Evolutionary conservation across 2,888 invertebrate species (phyloP), one percentile per base, ranked within the genome.

Genomic region (Sinelater perroti): DNA sequence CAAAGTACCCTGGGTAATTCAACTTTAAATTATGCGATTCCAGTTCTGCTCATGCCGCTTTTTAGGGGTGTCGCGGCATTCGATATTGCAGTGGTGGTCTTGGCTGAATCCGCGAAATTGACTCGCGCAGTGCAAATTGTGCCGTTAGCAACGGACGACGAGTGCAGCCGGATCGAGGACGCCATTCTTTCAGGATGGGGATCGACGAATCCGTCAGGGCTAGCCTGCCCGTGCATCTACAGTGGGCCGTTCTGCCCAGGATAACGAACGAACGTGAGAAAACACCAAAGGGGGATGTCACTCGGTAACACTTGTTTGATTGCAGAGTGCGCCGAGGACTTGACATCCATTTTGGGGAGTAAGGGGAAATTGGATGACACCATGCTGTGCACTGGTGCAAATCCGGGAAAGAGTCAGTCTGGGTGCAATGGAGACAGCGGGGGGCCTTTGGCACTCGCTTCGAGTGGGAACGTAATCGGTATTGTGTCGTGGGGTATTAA

Each of bases 301-400:
- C n/a, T n/a, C n/a, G n/a, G n/a, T 33, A 11, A 11, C 18, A 33
- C 5, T 4, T 11, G 1, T 31, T 3, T 26, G 18, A 18, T 38
- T 50, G n/a, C 14, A 51, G 51, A 14, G 18, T 53, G 52, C 4
- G 33, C 6, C 11, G 16, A 16, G 14, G 26, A 20, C 21, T 35
- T 53, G 16, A 35, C 2, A 10, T 33, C 2, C 10, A 10, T 44
- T 21, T 8, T 33, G 11, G 52, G 52, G 8, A 8, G 16, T 17
- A 1, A 20, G 3, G 18, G 13, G 8, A 33, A 33, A 3, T 14
- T 53, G 7, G 44, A 53, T 17, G 3, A 31, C 11, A 44, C 52
- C 6, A 53, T 53, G 52, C n/a, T 53, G 14, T 53, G 52, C 24
- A 44, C 52, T 20, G 33, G 44, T 11, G n/a, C 44, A 17, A 33